Base-by-base conservation (phyloP, 2,797 vertebrate species). In the Menidia menidia region DNA sequence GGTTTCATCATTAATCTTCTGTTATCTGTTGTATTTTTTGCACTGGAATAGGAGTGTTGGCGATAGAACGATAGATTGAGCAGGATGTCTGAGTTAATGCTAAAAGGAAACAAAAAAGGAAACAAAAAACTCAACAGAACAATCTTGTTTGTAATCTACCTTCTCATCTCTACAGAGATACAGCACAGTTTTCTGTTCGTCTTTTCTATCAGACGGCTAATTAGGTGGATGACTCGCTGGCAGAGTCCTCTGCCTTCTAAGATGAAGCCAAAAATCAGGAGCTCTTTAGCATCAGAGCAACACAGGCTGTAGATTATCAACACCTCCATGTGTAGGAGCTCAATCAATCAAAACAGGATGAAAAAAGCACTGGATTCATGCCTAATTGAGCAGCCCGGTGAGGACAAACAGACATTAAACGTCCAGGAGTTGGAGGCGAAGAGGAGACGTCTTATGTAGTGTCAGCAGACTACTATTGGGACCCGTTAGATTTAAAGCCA, bases 401-500 rank as follows among this genome's bases (percentile, higher is more conserved):
- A 87, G 64, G 81, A 84, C 75, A 76, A 87, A 83, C 71, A 81
- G 74, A 71, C 68, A 63, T 71, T 68, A 69, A 79, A 73, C 73
- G 68, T 44, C 55, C 63, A 85, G 74, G 79, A 86, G 85, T 61
- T 67, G 64, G 72, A 73, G 78, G 85, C 76, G 83, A 82, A 71
- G 65, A 60, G 67, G 65, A 73, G 64, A 60, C 47, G 35, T 82
- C 72, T 64, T 42, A 45, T 30, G 41, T 60, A 75, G 65, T 76
- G 80, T 80, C 66, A 2, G 54, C 53, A 72, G 64, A 53, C 69
- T 83, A 63, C 80, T 78, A 85, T 83, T 84, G 73, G 35, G 60
- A 32, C 63, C 82, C 83, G 92, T 89, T 89, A 89, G 75, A 84
- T 54, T 80, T 74, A 80, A 85, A 85, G 84, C 73, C 80, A 80